Conservation (phyloP, 1,140 invertebrate species). For the Sinella curviseta region DNA sequence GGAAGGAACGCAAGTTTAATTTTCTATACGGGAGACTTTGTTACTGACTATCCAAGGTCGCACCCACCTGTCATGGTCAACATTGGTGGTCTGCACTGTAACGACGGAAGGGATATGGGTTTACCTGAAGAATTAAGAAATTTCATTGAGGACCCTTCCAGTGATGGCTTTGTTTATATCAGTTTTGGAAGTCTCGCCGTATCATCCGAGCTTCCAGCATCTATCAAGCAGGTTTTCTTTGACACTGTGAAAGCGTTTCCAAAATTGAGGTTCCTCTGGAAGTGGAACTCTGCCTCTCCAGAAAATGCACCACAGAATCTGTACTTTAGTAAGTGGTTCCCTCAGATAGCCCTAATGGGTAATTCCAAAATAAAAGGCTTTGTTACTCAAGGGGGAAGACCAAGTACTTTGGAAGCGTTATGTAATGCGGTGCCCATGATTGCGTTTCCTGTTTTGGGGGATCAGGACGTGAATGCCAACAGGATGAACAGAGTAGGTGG, state of each 20-base stretch:
- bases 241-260: not conserved
- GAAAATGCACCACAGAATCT: conserved; percentile 7
- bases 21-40: conserved; percentile 61
- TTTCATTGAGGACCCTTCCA: not conserved
- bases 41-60: conserved; percentile 57
- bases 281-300: not conserved
- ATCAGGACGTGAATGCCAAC: not conserved
- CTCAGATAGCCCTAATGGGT: not conserved
- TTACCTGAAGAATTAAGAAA: conserved; percentile 25
- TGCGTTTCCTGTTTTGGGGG: too few species aligned
- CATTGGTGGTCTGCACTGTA: conserved; percentile 63
- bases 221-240: not conserved
- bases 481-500: not conserved
- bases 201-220: not conserved
- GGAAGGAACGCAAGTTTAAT: conserved; percentile 54
- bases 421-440: conserved; percentile 32
- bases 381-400: conserved; percentile 30
- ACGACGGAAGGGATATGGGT: not conserved
- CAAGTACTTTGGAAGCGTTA: conserved; percentile 26
- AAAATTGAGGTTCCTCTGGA: not conserved
- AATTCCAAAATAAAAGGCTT: conserved; percentile 30
- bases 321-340: not conserved
- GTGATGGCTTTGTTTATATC: conserved; percentile 13
- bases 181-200: not conserved
- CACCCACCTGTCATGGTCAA: conserved; percentile 63